A percentile compares a stretch with the other conserved stretches of the same genome.
Evolutionary conservation across 2,888 invertebrate species (phyloP).

Genomic region (Platerodrilus igneus): DNA sequence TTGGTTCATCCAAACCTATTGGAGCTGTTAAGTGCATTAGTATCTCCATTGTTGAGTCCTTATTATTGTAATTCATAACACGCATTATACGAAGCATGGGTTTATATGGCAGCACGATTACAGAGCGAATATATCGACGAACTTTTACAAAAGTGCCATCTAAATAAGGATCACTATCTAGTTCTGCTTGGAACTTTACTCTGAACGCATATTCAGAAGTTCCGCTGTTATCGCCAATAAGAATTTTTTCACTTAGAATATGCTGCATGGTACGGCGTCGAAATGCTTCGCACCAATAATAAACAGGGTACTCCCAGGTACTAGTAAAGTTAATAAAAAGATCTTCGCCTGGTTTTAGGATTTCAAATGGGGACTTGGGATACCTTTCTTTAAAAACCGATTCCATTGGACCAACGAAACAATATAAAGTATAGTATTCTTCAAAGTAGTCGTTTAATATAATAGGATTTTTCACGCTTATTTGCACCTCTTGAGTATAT

Average conservation of each 20-base stretch:
- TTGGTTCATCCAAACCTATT: background rate
- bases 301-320: slow-evolving; percentile 4
- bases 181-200: background rate
- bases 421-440: slow-evolving; percentile 1
- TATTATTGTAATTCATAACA: background rate
- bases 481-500: background rate
- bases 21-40: background rate
- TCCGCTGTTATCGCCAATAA: background rate
- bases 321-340: background rate
- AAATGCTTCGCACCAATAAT: slow-evolving; percentile 26
- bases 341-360: too few relatives aligned
- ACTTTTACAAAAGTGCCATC: background rate
- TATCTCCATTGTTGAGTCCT: background rate
- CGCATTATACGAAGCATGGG: background rate
- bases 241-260: slow-evolving; percentile 2
- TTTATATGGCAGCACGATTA: background rate
- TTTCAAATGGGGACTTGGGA: background rate
- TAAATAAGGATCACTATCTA: background rate
- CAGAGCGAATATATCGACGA: background rate
- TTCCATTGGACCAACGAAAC: slow-evolving; percentile 1
- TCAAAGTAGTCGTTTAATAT: slow-evolving; percentile 6
- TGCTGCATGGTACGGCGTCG: slow-evolving; percentile 9
- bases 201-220: background rate
- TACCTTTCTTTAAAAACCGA: background rate
- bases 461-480: slow-evolving; percentile 2